These are phyloP conservation scores for Zosterops lateralis DNA, from an alignment of 2,113 vertebrate genomes.

Conservation along the genomic window DNA sequence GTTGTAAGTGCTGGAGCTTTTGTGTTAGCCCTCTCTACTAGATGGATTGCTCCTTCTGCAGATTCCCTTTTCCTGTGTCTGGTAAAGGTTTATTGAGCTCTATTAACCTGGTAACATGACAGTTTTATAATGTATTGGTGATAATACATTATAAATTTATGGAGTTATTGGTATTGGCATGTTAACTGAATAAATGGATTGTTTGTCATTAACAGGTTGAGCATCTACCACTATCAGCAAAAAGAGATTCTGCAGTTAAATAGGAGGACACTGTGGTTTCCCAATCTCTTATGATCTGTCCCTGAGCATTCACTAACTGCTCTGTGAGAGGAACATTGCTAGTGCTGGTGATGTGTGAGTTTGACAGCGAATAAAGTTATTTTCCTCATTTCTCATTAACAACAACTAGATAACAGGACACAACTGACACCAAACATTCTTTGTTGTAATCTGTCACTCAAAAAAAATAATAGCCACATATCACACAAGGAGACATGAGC, in stretches of 20 bases:
- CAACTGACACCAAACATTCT: slow-evolving; percentile 25
- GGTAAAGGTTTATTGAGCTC: not conserved
- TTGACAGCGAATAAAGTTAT: not conserved
- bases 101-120: not conserved
- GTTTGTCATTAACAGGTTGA: not conserved
- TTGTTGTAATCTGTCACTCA: slow-evolving; percentile 39
- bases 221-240: not conserved
- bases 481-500: slow-evolving; percentile 37
- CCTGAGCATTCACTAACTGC: not conserved
- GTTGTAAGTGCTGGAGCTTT: not conserved
- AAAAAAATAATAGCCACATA: slow-evolving; percentile 31
- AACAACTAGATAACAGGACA: not conserved
- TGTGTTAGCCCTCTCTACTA: not conserved
- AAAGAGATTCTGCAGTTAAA: not conserved
- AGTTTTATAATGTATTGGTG: not conserved
- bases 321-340: not conserved
- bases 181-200: not conserved
- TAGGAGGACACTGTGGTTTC: not conserved
- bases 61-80: not conserved
- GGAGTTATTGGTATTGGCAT: not conserved
- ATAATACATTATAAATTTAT: not conserved
- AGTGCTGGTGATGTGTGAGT: not conserved
- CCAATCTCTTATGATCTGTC: not conserved
- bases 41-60: not conserved
- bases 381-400: slow-evolving; percentile 12